Percentiles rank a stretch among this genome's conserved stretches.
Conservation (phyloP, 1,140 invertebrate genomes). For the Coelopa frigida region DNA sequence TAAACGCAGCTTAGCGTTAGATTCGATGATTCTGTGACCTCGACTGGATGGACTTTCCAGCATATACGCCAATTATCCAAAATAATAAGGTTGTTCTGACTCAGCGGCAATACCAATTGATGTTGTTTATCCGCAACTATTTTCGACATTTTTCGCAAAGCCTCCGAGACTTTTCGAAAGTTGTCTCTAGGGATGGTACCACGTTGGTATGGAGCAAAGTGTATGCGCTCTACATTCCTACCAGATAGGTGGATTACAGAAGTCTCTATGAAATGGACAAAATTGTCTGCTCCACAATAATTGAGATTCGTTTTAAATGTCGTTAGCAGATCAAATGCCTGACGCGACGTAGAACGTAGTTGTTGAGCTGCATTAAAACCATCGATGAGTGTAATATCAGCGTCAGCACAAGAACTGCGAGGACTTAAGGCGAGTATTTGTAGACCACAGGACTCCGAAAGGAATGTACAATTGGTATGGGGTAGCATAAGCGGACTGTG, state of each 20-base stretch:
- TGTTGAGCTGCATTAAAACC: slow-evolving; percentile 7
- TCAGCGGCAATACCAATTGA: slow-evolving; percentile 2
- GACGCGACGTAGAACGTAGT: background rate
- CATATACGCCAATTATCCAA: slow-evolving; percentile 9
- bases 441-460: slow-evolving; percentile 2
- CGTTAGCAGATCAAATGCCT: slow-evolving; percentile 3
- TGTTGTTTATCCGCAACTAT: background rate
- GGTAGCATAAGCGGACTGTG: background rate
- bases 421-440: slow-evolving; percentile 1
- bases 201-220: slow-evolving; percentile 1
- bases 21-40: background rate
- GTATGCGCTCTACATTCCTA: slow-evolving; percentile 3
- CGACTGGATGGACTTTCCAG: slow-evolving; percentile 3
- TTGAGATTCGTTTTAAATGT: too few relatives aligned
- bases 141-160: background rate
- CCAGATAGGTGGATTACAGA: too few relatives aligned
- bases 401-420: background rate
- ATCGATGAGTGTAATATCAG: background rate
- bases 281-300: too few relatives aligned
- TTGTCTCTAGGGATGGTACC: background rate
- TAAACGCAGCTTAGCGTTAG: background rate
- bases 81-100: background rate
- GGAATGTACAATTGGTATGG: slow-evolving; percentile 7
- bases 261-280: too few relatives aligned
- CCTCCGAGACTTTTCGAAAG: background rate